Base-by-base conservation (phyloP, 2,797 vertebrate genomes). In the Gallirallus australis region DNA sequence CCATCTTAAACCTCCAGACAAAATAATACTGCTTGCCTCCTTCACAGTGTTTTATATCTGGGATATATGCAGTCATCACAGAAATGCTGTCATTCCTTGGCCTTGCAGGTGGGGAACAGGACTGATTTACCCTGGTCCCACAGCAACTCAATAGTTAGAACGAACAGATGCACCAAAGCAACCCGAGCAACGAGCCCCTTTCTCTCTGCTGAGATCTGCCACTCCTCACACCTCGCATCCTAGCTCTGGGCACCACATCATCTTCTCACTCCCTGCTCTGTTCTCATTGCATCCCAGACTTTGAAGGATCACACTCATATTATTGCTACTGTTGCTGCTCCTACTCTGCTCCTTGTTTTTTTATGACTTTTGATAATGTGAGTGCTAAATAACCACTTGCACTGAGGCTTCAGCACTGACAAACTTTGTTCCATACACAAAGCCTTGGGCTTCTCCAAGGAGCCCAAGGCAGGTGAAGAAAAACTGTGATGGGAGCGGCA, bases 181-280 rank as follows among this genome's bases (percentile, higher is more conserved):
- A 59, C 5, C 18, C 1, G 9, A 50, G 39, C 14, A 69, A 82
- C 6, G 77, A 52, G 6, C 0, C 1, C 11, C 5, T 7, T 65
- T 65, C 20, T 39, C 30, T 33, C 30, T 57, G 37, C 50, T 65
- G 57, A 71, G 30, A 24, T 81, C 57, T 59, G 61, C 25, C 15
- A 8, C 30, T 35, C 23, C 28, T 61, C 50, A 68, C 37, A 61
- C 19, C 28, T 61, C 50, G 63, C 35, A 53, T 48, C 30, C 27
- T 35, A 23, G 16, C 10, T 14, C 28, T 39, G 28, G 31, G 15
- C 12, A 60, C 11, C 42, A 66, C 0, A 1, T 24, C 6, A 0
- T 54, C 40, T 65, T 66, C 35, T 85, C 33, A 18, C 8, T 1
- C 9, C 8, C 11, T 52, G 9, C 25, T 70, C 33, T 30, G 11